Conservation (phyloP, 2,113 vertebrate genomes). For the Brachypodius melanocephalos region DNA sequence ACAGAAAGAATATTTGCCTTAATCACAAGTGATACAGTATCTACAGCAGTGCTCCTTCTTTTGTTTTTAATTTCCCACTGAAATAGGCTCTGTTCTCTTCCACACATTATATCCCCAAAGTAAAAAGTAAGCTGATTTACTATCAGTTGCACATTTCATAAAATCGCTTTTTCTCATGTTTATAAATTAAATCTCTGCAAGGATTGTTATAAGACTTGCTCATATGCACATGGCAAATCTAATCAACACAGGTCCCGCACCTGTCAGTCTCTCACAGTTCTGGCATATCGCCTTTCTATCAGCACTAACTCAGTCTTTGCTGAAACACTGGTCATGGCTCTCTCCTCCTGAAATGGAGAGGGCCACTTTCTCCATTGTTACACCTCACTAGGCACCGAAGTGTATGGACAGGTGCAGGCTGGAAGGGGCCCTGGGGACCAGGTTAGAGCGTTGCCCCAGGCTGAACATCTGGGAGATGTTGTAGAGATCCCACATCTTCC, state of each 20-base stretch:
- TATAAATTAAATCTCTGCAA: conserved; percentile 24
- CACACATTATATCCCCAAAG: not conserved
- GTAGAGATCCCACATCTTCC: not conserved
- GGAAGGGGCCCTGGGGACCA: not conserved
- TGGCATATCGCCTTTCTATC: not conserved
- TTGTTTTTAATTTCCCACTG: not conserved
- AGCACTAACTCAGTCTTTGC: not conserved
- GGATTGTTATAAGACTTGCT: not conserved
- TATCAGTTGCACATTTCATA: not conserved
- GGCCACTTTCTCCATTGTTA: not conserved
- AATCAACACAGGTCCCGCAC: not conserved
- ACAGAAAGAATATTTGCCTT: not conserved
- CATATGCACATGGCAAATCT: not conserved
- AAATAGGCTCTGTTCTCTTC: not conserved
- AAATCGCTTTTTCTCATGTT: not conserved
- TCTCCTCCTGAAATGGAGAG: not conserved
- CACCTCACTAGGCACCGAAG: not conserved
- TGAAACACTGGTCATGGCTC: not conserved
- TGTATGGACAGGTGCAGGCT: fast-evolving
- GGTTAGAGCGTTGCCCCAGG: fast-evolving
- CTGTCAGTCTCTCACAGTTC: not conserved
- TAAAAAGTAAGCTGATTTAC: conserved; percentile 3
- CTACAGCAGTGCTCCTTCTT: not conserved
- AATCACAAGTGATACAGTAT: not conserved
- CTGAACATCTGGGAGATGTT: not conserved